Evolutionary conservation across 2,113 vertebrate genomes (phyloP).

Genomic region (cattle (Bos taurus)): DNA sequence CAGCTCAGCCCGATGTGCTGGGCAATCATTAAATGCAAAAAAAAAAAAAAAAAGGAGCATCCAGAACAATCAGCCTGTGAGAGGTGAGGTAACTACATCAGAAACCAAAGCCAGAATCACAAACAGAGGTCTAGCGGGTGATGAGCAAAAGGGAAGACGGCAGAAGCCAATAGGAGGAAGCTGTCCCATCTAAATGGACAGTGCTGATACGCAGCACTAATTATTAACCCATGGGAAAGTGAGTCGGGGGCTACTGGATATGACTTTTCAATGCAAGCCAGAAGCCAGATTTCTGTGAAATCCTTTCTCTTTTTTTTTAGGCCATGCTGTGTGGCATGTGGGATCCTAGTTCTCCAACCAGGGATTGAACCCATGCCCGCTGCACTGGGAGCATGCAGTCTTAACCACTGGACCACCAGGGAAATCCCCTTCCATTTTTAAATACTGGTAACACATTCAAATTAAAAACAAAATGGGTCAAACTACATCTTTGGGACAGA

Average conservation of each 20-base stretch:
- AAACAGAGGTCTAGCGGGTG: background rate
- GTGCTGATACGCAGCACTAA: background rate
- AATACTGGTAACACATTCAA: background rate
- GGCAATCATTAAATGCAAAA: background rate
- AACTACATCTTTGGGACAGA: background rate
- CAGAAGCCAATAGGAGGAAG: background rate
- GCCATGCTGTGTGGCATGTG: background rate
- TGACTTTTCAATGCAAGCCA: background rate
- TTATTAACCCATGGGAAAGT: background rate
- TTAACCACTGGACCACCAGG: background rate
- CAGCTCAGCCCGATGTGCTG: background rate
- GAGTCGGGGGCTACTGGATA: background rate
- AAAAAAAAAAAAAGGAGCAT: background rate
- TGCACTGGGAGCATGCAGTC: background rate
- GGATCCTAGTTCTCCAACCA: background rate
- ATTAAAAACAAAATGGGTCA: background rate
- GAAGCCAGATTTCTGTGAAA: background rate
- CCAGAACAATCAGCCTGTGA: background rate
- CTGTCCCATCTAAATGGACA: background rate
- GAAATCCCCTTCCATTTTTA: background rate
- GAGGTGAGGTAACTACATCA: background rate
- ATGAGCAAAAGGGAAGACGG: background rate
- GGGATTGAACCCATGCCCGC: background rate
- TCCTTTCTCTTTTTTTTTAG: background rate
- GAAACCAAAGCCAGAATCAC: background rate